Base-by-base conservation (phyloP, 1,140 invertebrate species). In the Drosophila athabasca region DNA sequence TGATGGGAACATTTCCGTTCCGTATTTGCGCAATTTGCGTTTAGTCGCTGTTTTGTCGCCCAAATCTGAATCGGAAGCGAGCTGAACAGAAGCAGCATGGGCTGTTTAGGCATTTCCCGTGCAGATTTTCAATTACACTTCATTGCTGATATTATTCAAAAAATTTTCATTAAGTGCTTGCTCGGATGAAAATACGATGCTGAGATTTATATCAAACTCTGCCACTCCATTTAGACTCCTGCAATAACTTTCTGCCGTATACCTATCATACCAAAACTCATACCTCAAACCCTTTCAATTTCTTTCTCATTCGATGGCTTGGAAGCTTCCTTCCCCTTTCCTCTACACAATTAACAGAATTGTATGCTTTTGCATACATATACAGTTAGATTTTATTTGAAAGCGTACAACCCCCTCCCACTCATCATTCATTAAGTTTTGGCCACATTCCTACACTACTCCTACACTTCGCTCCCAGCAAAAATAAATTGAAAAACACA, bases 11-110 rank as follows among this genome's bases (percentile, higher is more conserved):
- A 87, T 83, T 87, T 87, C 82, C 83, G 83, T 83, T 88, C 83
- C 68, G 75, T 79, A 83, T 87, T 87, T 79, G 71, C 61, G 11
- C 80, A 76, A 82, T 87, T 87, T 87, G 78, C 68, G 82, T 66
- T 48, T 7, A 60, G 50, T 41, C 22, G 49, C 44, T 50, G 61
- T 57, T 59, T 65, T 50, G 62, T 67, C 43, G 22, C 43, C n/a
- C 11, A 68, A 31, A 57, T 68, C 64, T 57, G 45, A 51, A 68
- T 35, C n/a, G 26, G 19, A 50, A 9, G 11, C n/a, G 9, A 2
- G 2, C 9, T 11, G 19, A 51, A 11, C 13, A 24, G 11, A 35
- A 24, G 15, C n/a, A n/a, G 9, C 17, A 61, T 19, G 59, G 17
- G 48, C 29, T 26, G 11, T 24, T 44, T 44, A 41, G 43, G 44